A percentile compares a stretch with the other conserved stretches of the same genome.
These are phyloP conservation scores for Molossus molossus DNA, from an alignment of 2,797 vertebrate genomes.

Conservation along the genomic window DNA sequence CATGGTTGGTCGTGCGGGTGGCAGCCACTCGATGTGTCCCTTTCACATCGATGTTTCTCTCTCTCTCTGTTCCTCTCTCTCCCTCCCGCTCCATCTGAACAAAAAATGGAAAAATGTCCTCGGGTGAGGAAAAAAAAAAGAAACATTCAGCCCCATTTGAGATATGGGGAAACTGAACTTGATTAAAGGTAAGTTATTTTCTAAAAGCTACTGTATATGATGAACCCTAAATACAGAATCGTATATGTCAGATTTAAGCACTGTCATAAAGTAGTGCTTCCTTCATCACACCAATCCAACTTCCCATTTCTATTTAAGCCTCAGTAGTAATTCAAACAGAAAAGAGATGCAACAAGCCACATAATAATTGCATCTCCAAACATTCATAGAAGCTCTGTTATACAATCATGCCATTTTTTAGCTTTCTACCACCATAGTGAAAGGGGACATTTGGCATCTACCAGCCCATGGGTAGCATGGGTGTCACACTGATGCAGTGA, in stretches of 20 bases:
- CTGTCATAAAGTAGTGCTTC: not conserved
- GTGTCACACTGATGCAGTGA: not conserved
- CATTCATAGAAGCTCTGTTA: not conserved
- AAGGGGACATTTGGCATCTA: not conserved
- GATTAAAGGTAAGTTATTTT: not conserved
- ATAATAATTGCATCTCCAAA: not conserved
- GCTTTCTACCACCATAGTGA: not conserved
- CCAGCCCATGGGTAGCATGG: not conserved
- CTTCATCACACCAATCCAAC: not conserved
- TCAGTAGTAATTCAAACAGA: not conserved
- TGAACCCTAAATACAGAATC: not conserved
- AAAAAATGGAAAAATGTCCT: too few species aligned
- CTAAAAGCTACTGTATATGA: not conserved
- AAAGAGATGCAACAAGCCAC: not conserved
- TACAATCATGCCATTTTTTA: not conserved
- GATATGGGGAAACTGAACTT: not conserved
- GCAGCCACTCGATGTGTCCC: too few species aligned
- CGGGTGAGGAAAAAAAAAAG: not conserved
- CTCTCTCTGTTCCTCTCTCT: too few species aligned
- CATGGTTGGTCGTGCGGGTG: too few species aligned
- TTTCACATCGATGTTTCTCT: too few species aligned
- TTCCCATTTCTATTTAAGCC: not conserved
- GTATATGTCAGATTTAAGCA: not conserved
- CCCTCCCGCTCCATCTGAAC: too few species aligned
- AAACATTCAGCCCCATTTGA: not conserved